Evolutionary conservation across 1,140 invertebrate genomes (phyloP).

Genomic region (Scaptodrosophila lebanonensis): DNA sequence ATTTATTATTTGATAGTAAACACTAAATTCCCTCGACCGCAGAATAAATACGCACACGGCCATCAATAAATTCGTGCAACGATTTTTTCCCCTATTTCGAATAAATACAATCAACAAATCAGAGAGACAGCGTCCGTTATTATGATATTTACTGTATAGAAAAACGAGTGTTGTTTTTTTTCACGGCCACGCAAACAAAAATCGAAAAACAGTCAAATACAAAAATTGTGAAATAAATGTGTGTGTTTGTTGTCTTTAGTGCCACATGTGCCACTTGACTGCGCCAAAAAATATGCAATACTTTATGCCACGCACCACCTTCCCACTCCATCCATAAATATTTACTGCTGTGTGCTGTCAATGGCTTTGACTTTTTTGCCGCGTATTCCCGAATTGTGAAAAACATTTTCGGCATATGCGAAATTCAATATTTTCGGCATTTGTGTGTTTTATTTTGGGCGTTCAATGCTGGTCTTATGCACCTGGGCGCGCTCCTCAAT

Average conservation of each 20-base stretch:
- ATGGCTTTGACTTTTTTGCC: too few relatives aligned
- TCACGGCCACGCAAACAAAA: background rate
- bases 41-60: constrained; percentile 25
- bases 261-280: constrained; percentile 23
- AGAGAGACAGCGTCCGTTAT: constrained; percentile 53
- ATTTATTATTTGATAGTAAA: too few relatives aligned
- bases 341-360: too few relatives aligned
- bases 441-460: constrained; percentile 25
- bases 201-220: background rate
- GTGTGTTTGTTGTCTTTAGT: background rate
- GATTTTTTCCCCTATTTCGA: constrained; percentile 45
- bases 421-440: constrained; percentile 13
- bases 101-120: constrained; percentile 70
- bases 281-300: constrained; percentile 30
- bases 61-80: constrained; percentile 55
- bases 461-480: constrained; percentile 29
- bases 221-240: background rate
- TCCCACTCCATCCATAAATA: too few relatives aligned
- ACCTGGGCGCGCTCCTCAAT: constrained; percentile 38
- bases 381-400: constrained; percentile 11
- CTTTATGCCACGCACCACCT: constrained; percentile 1
- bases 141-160: constrained; percentile 29
- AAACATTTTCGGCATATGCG: constrained; percentile 6
- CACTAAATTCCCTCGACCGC: constrained; percentile 8
- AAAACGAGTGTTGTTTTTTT: constrained; percentile 1